These are phyloP conservation scores for Mystacides longicornis DNA, from an alignment of 2,888 invertebrate species.

Conservation along the genomic window DNA sequence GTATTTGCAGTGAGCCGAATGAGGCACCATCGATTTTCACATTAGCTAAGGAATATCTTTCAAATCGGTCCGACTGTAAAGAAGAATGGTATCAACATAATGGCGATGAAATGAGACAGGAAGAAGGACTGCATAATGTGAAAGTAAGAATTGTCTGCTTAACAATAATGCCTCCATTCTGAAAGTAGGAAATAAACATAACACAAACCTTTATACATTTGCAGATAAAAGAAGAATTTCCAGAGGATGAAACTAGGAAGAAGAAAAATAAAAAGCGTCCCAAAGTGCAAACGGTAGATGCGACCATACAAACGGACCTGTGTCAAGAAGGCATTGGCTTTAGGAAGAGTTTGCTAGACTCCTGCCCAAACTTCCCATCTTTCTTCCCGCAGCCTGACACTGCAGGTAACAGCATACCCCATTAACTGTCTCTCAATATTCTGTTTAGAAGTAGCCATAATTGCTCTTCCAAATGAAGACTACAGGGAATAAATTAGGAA, in stretches of 20 bases:
- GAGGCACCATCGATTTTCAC: background rate
- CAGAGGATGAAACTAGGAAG: background rate
- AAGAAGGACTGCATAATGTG: background rate
- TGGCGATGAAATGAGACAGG: background rate
- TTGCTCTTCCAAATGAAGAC: too few species aligned
- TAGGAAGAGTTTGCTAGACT: slow-evolving; percentile 11
- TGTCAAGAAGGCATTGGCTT: slow-evolving; percentile 15
- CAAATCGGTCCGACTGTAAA: background rate
- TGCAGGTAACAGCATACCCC: slow-evolving; percentile 1
- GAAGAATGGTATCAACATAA: background rate
- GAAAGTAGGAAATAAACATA: too few species aligned
- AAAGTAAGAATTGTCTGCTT: too few species aligned
- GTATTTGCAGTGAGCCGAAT: background rate
- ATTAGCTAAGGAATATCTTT: slow-evolving; percentile 1
- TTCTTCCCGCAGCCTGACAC: slow-evolving; percentile 13
- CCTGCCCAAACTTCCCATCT: slow-evolving; percentile 4
- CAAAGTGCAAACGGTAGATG: slow-evolving; percentile 38
- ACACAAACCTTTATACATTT: too few species aligned
- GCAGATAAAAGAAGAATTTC: slow-evolving; percentile 1
- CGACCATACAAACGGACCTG: slow-evolving; percentile 45
- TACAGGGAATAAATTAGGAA: too few species aligned
- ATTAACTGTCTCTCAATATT: too few species aligned
- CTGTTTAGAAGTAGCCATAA: too few species aligned
- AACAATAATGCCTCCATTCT: too few species aligned
- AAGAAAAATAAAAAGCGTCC: background rate